Base-by-base conservation (phyloP, 2,888 invertebrate genomes). In the Lydus trimaculatus region DNA sequence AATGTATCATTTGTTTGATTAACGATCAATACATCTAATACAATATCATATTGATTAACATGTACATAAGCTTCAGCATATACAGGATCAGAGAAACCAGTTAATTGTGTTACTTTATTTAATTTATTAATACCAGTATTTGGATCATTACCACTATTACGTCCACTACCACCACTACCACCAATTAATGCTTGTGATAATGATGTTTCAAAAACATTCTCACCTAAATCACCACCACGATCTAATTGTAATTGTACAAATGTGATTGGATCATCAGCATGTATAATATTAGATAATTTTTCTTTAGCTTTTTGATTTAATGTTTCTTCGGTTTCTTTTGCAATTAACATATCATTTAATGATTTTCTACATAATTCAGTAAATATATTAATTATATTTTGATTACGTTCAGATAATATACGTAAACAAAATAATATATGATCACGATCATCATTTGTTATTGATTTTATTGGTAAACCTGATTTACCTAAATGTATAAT, bases 41-140 rank as follows among this genome's bases (percentile, higher is more conserved):
- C 98, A 78, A 99, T 98, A 84, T 99, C 99, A 87, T 98, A 98
- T 84, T 98, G 98, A 86, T 98, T 98, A 76, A 99, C 99, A 85
- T 99, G 94, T 1, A 99, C 99, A 82, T 99, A 96, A n/a, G 99
- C 99, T 87, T 99, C 99, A 0, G 99, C 97, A 85, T 99, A 99
- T 70, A 99, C 98, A 0, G 99, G 99, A 88, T 99, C 99, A 0
- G 98, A 98, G 87, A 99, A 99, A 15, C 99, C 99, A 4, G 99
- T 99, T 80, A 99, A 88, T 85, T 99, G 99, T 43, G 97, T 97
- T 8, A 85, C 96, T 85, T 93, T 93, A 72, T 91, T 91, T 20
- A 91, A 82, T 76, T 90, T 91, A 75, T 87, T 90, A 59, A 87
- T 85, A 1, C 89, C 88, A 25, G 89, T 85, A n/a, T 87, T 85